Conservation (phyloP, 2,113 vertebrate genomes). For the Micronycteris hirsuta region DNA sequence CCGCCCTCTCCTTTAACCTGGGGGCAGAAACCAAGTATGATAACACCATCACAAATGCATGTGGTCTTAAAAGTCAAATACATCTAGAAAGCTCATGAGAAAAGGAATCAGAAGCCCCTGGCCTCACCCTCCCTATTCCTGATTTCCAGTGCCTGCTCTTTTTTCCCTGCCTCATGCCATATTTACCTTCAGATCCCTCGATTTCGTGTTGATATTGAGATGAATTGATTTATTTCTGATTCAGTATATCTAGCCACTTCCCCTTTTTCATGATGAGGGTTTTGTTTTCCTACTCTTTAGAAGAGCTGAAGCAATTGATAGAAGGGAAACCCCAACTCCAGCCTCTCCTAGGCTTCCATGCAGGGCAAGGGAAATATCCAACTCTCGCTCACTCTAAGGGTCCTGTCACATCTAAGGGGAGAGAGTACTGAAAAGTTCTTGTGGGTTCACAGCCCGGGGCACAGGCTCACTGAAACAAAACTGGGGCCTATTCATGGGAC, state of each 20-base stretch:
- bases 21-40: background rate
- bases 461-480: background rate
- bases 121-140: no score
- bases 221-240: background rate
- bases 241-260: background rate
- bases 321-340: background rate
- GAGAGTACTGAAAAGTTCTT: background rate
- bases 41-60: accelerated
- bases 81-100: background rate
- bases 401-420: no score
- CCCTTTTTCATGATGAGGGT: background rate
- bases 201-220: background rate
- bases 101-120: background rate
- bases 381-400: background rate
- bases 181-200: background rate
- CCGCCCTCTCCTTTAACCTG: background rate
- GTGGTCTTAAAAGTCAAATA: background rate
- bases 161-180: background rate
- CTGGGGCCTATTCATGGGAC: background rate
- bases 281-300: background rate
- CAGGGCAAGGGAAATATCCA: background rate
- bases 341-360: background rate
- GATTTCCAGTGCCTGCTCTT: background rate
- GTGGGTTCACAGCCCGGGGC: background rate
- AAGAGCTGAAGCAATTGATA: background rate